Base-by-base conservation (phyloP, 1,140 invertebrate species). In the Rhopalosiphum padi region DNA sequence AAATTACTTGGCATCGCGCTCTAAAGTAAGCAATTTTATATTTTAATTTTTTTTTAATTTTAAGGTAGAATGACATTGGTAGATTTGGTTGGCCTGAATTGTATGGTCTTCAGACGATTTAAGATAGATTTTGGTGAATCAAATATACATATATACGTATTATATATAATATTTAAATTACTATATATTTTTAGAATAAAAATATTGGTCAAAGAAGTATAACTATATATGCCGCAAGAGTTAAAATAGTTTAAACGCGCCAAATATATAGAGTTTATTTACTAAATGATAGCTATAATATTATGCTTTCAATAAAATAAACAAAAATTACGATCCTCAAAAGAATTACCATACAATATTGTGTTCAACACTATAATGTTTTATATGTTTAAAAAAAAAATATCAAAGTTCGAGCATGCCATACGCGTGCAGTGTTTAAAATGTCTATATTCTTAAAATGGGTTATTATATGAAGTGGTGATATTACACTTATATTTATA, bases 1-100 rank as follows among this genome's bases (percentile, higher is more conserved):
- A 89, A 37, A 55, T 37, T 22, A 90, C 55, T 68, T 90, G 89
- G 89, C 89, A 90, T 15, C 37, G 53, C 15, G 23, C n/a, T 35
- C 25, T 43, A 43, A 41, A 86, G 86, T 51, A 48, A 88, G 7
- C 46, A 25, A 35, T 88, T 88, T 48, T 1, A 6, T 37, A 37
- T 55, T 55, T 55, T 41, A 37, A 90, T 60, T 25, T 25, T 60
- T 60, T 68, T 90, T 43, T 90, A 90, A 90, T 90, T 90, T 68
- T 60, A 41, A 55, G 51, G 51, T n/a, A 46, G 30, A 46, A n/a
- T 7, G 85, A 48, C 85, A 46, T 87, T 87, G 4, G 43, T 30
- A 25, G 43, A 87, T 87, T n/a, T 46, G 30, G 25, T 87, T 46
- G 85, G n/a, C 85, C 43, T n/a, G 43, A 86, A 21, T 86, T n/a